phyloP scores from a whole-genome alignment of 2,888 invertebrate species.

The Mythimna pallens region DNA sequence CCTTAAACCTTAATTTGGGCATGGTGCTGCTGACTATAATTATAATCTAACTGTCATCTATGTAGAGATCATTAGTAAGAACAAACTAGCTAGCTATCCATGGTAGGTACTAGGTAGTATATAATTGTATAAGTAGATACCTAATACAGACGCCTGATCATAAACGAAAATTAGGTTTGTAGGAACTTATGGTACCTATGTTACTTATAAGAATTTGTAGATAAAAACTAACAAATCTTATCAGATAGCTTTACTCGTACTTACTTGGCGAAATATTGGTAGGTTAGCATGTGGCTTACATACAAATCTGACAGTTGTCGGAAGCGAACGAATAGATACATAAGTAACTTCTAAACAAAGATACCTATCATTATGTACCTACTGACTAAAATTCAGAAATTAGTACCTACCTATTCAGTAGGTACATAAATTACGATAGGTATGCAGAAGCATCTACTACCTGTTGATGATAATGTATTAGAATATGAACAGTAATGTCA shows the following conservation, averaged over 20 bases:
- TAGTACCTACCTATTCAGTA: neutral
- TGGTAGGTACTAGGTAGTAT: neutral
- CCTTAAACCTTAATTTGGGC: neutral
- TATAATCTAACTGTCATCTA: neutral
- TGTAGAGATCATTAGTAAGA: neutral
- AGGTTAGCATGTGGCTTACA: neutral
- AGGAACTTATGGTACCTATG: neutral
- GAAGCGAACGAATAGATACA: neutral
- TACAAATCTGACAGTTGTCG: neutral
- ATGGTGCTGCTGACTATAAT: neutral
- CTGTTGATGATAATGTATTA: slow-evolving; percentile 42
- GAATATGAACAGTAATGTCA: neutral
- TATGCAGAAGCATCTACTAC: slow-evolving; percentile 30
- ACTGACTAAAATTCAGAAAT: neutral
- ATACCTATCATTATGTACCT: neutral
- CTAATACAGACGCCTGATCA: too few relatives aligned
- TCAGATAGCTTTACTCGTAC: neutral
- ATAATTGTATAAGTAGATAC: too few relatives aligned
- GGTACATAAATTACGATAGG: neutral
- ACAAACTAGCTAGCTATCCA: neutral
- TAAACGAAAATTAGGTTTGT: neutral
- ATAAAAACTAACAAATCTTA: neutral
- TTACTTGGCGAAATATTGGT: neutral
- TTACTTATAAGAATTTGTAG: neutral
- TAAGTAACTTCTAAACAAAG: neutral